Percentiles rank a stretch among this genome's conserved stretches.
Conservation (phyloP, 2,888 invertebrate genomes). For the Drosophila monieri region DNA sequence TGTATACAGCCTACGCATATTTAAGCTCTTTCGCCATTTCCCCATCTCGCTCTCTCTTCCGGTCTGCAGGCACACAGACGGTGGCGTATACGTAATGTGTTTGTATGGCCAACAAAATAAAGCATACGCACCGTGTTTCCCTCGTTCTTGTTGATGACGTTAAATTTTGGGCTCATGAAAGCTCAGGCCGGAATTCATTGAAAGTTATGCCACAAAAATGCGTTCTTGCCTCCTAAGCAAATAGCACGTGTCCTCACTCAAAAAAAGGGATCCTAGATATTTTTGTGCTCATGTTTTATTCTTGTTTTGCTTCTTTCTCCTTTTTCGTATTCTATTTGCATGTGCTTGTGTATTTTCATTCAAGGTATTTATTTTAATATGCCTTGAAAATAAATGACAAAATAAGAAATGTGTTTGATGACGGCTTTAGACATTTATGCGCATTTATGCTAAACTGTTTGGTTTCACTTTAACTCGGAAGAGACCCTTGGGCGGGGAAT, state of each 20-base stretch:
- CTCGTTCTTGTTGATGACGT: constrained; percentile 31
- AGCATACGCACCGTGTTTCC: constrained; percentile 60
- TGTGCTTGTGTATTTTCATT: constrained; percentile 18
- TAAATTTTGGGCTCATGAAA: constrained; percentile 16
- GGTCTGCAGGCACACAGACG: constrained; percentile 32
- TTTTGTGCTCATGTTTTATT: constrained; percentile 7
- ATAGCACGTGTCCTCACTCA: constrained; percentile 42
- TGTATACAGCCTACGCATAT: constrained; percentile 39
- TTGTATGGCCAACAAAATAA: constrained; percentile 50
- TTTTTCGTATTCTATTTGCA: constrained; percentile 7
- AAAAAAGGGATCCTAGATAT: constrained; percentile 29
- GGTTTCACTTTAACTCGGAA: constrained; percentile 51
- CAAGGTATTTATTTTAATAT: constrained; percentile 65
- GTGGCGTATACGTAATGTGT: constrained; percentile 70
- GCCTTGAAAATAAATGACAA: constrained; percentile 49
- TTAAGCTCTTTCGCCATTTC: background rate
- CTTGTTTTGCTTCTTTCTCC: constrained; percentile 1
- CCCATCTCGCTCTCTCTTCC: constrained; percentile 20
- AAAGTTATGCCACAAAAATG: constrained; percentile 43
- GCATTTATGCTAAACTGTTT: constrained; percentile 77
- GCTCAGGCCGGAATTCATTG: constrained; percentile 24
- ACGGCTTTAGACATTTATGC: constrained; percentile 77
- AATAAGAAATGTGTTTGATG: constrained; percentile 69
- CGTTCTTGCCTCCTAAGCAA: constrained; percentile 43
- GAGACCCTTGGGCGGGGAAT: background rate